Evolutionary conservation across 2,113 vertebrate genomes (phyloP).

Genomic region (Zingel zingel): DNA sequence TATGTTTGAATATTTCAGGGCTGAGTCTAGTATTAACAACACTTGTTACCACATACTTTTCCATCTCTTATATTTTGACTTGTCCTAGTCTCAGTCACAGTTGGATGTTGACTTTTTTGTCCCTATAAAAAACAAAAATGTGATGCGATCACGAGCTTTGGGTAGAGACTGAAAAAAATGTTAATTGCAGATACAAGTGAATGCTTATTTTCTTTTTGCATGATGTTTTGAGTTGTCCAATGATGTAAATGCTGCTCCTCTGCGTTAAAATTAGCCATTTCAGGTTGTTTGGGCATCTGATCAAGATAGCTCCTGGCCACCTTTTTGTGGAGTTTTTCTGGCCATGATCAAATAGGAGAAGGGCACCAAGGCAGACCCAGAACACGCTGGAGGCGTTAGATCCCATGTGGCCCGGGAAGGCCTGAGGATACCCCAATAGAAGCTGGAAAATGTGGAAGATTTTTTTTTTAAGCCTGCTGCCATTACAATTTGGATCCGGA

Average conservation of each 20-base stretch:
- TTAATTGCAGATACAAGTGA: neutral
- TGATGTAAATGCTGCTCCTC: neutral
- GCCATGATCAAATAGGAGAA: neutral
- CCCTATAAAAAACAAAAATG: too few relatives aligned
- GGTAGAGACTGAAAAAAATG: neutral
- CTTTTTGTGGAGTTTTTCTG: neutral
- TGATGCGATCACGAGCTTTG: neutral
- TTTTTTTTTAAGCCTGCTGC: neutral
- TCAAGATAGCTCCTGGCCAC: neutral
- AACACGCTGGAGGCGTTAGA: neutral
- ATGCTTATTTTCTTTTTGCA: neutral
- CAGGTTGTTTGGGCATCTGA: too few relatives aligned
- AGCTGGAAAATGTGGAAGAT: neutral
- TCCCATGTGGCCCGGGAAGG: neutral
- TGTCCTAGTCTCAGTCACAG: neutral
- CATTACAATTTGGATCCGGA: neutral
- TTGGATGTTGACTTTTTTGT: too few relatives aligned
- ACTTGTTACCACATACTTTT: neutral
- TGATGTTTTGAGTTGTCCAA: neutral
- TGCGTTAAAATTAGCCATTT: neutral
- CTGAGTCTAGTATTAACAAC: neutral
- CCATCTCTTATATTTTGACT: neutral
- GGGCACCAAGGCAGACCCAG: neutral
- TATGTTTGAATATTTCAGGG: slow-evolving; percentile 5
- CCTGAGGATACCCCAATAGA: neutral